Base-by-base conservation (phyloP, 2,113 vertebrate genomes). In the Lepisosteus osseus region DNA sequence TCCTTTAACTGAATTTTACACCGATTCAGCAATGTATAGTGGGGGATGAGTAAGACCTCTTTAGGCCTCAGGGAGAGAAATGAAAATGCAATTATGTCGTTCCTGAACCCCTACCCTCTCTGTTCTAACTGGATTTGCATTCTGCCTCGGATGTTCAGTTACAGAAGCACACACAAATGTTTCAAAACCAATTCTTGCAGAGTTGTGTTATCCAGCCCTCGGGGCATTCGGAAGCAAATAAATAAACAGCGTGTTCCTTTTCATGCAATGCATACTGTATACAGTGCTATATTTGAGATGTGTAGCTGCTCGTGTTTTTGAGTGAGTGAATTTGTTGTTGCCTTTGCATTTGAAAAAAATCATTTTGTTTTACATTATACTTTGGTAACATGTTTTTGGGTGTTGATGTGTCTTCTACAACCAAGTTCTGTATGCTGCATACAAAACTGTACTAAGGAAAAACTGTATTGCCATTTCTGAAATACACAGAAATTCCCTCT, bases 81-180 rank as follows among this genome's bases (percentile, higher is more conserved):
- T 65, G 79, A 86, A 92, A 89, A 90, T 87, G 83, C 86, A 90
- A 89, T 92, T 89, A 90, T 77, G 76, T 84, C 74, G 74, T 65
- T 67, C 69, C 77, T 86, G 79, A 89, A 85, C 81, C 82, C 80
- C 79, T 79, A 85, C 85, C 77, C 75, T 74, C 67, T 73, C 76
- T 81, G 73, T 77, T 67, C 81, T 67, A 85, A 82, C 70, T 82
- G 77, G 5, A 72, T 54, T 80, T 77, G 78, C 55, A 81, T 85
- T 89, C 80, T 70, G 72, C 1, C 78, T 78, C 78, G 77, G 77
- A 78, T 78, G 70, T 67, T 69, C 61, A 71, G 77, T 71, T 47
- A 12, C 41, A 40, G 29, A 14, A 8, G 70, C 82, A 75, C 77
- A 82, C 72, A 81, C 57, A 78, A 74, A 81, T 54, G 73, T 59